Base-by-base conservation (phyloP, 2,888 invertebrate species). In the Stenodera caucasica region DNA sequence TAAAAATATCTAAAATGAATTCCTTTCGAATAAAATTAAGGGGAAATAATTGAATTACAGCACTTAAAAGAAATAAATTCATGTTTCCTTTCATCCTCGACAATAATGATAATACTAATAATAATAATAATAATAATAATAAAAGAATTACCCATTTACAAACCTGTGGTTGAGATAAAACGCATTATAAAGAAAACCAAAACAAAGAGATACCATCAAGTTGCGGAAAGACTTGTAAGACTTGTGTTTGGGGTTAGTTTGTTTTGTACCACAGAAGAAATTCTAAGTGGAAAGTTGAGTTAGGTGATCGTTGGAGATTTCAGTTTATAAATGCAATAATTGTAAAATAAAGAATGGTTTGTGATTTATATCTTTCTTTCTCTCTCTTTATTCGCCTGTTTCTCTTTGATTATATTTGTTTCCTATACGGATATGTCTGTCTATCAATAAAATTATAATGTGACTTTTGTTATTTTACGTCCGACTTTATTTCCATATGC, bases 211-310 rank as follows among this genome's bases (percentile, higher is more conserved):
- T 71, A 70, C 74, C 76, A 72, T 75, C 76, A 69, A 74, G 72
- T 64, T 69, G 73, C 67, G 74, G 75, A 69, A 74, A 73, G 70
- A 73, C 71, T 45, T 68, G 65, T 57, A 70, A 70, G 64, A 69
- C 65, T 67, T 67, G 66, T 73, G 70, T 67, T 69, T 68, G 72
- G 73, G 72, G 72, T 65, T 61, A 59, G 62, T 66, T 67, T 66
- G 68, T 57, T 60, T 57, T 60, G 57, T 61, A 60, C 63, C 68
- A 63, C 68, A 70, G 69, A 69, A 26, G 26, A 75, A 77, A 76
- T 76, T 77, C 21, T 79, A 79, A 79, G 79, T 79, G 77, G 70
- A 76, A 79, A 79, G 79, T 79, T 79, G 68, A 65, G 65, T 69
- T 68, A 66, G 67, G 63, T 65, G 45, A 18, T 45, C 45, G 23